Conservation (phyloP, 2,113 vertebrate species). For the Periophthalmodon schlosseri region DNA sequence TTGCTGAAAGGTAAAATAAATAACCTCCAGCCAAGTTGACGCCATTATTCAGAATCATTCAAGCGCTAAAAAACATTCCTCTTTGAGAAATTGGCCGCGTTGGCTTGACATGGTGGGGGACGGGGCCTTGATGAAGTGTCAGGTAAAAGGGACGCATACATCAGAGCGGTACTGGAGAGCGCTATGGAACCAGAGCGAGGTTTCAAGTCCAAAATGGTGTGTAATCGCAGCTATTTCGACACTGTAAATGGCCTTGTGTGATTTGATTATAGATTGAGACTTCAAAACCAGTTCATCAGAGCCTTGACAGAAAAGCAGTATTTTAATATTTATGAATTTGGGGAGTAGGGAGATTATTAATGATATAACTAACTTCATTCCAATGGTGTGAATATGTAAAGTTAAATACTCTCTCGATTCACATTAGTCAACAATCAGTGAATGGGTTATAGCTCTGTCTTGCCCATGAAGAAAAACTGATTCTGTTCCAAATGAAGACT, state of each 20-base stretch:
- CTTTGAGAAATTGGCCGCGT: conserved; percentile 10
- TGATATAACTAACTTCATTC: too few relatives aligned
- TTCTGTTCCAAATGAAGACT: too few relatives aligned
- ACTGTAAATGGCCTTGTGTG: neutral
- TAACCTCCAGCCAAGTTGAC: conserved; percentile 22
- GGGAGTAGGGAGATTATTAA: too few relatives aligned
- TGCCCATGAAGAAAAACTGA: too few relatives aligned
- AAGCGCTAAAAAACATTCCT: conserved; percentile 15
- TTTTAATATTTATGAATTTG: too few relatives aligned
- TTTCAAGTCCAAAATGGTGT: neutral
- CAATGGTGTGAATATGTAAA: too few relatives aligned
- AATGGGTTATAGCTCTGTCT: too few relatives aligned
- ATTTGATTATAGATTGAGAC: neutral
- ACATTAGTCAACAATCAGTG: too few relatives aligned
- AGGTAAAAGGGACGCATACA: conserved; percentile 5
- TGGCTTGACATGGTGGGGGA: neutral
- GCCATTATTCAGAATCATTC: conserved; percentile 22
- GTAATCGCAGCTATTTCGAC: neutral
- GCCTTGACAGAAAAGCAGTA: too few relatives aligned
- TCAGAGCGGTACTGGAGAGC: neutral
- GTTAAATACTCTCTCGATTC: too few relatives aligned
- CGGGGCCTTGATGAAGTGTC: conserved; percentile 10
- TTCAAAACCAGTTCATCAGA: neutral
- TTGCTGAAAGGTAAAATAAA: conserved; percentile 51
- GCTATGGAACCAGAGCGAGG: neutral